Conservation (phyloP, 1,140 invertebrate genomes). For the Panulirus ornatus region DNA sequence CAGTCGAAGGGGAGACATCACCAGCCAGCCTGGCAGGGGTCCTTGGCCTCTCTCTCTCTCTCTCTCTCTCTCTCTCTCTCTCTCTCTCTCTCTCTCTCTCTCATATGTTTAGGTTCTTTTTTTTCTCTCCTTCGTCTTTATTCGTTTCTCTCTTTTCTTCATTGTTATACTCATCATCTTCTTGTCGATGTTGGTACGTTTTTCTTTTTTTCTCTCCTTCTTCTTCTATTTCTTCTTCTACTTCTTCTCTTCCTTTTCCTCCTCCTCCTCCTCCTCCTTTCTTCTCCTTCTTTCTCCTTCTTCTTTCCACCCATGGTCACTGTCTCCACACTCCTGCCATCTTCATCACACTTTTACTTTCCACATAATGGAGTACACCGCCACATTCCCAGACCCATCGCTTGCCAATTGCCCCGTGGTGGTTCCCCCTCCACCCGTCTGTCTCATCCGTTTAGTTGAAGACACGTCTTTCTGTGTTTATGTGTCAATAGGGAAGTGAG, state of each 20-base stretch:
- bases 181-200: not conserved
- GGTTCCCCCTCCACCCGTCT: not conserved
- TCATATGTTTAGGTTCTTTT: not conserved
- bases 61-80: not conserved
- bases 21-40: no score
- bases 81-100: no score
- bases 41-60: no score
- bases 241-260: not conserved
- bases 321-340: not conserved
- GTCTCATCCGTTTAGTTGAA: not conserved
- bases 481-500: no score
- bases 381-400: no score
- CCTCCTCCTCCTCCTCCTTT: not conserved
- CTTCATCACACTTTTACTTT: not conserved
- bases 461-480: not conserved
- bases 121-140: not conserved
- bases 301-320: not conserved
- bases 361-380: no score
- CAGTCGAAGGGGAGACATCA: not conserved
- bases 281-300: not conserved
- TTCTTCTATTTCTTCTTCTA: not conserved
- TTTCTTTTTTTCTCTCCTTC: not conserved
- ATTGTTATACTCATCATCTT: not conserved
- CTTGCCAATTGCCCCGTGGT: no score
- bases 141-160: not conserved